Conservation (phyloP, 2,888 invertebrate species). For the Drosophila engyochracea region DNA sequence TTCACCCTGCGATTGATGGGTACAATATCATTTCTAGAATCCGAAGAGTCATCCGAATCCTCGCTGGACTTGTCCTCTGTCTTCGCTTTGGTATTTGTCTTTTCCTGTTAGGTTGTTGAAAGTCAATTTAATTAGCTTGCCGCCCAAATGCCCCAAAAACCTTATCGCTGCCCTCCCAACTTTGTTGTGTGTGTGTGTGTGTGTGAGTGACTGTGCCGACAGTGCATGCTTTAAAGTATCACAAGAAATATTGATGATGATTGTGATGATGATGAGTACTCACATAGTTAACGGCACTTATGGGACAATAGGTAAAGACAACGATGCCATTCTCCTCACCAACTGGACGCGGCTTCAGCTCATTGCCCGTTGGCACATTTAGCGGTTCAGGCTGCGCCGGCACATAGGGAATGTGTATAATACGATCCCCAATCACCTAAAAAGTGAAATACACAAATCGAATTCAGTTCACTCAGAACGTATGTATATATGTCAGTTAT, state of each 20-base stretch:
- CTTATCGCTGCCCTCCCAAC: constrained; percentile 2
- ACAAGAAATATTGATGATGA: not conserved
- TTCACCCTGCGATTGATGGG: constrained; percentile 65
- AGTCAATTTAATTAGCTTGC: constrained; percentile 23
- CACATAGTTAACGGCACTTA: constrained; percentile 95
- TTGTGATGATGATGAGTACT: constrained; percentile 83
- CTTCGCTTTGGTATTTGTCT: constrained; percentile 41
- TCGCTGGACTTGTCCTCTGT: constrained; percentile 80
- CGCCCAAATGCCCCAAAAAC: constrained; percentile 6
- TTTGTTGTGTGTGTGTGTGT: not conserved
- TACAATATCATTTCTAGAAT: constrained; percentile 80
- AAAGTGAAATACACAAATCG: not conserved
- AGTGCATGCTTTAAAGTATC: constrained; percentile 22
- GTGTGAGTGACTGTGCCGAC: constrained; percentile 16
- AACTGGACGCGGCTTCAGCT: constrained; percentile 93
- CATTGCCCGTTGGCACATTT: constrained; percentile 91
- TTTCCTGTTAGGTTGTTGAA: constrained; percentile 52
- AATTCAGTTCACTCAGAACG: not conserved
- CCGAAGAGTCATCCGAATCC: constrained; percentile 82
- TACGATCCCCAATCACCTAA: constrained; percentile 93
- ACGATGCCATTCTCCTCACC: constrained; percentile 94
- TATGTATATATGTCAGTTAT: not conserved
- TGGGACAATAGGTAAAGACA: constrained; percentile 93
- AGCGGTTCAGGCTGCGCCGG: constrained; percentile 92
- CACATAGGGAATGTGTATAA: constrained; percentile 91